Conservation (phyloP, 2,888 invertebrate species). For the Dioctria rufipes region DNA sequence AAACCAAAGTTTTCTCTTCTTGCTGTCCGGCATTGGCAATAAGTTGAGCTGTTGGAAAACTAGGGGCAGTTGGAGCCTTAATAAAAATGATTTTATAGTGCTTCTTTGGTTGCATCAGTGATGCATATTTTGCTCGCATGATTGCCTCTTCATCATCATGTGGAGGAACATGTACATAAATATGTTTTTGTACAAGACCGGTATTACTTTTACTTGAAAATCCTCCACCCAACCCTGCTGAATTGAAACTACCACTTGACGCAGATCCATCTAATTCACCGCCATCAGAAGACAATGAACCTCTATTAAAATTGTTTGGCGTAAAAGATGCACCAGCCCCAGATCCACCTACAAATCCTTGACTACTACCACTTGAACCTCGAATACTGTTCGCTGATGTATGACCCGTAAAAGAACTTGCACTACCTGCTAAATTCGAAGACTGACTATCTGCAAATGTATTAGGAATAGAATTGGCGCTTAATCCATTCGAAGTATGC, state of each 20-base stretch:
- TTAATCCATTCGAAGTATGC: not conserved
- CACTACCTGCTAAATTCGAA: too few species aligned
- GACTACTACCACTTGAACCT: slow-evolving; percentile 6
- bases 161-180: slow-evolving; percentile 89
- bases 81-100: slow-evolving; percentile 85
- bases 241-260: slow-evolving; percentile 22
- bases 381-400: slow-evolving; percentile 25
- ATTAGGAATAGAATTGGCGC: not conserved
- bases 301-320: slow-evolving; percentile 56
- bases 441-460: not conserved
- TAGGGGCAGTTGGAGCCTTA: slow-evolving; percentile 76
- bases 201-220: slow-evolving; percentile 55
- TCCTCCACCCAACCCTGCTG: slow-evolving; percentile 28
- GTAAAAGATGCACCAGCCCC: slow-evolving; percentile 59
- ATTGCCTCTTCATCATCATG: slow-evolving; percentile 83
- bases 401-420: slow-evolving; percentile 4
- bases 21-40: slow-evolving; percentile 74
- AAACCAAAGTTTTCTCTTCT: slow-evolving; percentile 80
- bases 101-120: slow-evolving; percentile 77
- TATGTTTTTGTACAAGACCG: slow-evolving; percentile 85
- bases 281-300: slow-evolving; percentile 62
- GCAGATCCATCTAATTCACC: slow-evolving; percentile 64
- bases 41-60: slow-evolving; percentile 75
- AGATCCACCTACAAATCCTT: slow-evolving; percentile 64
- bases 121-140: slow-evolving; percentile 76